phyloP scores from a whole-genome alignment of 1,140 invertebrate genomes.

The Cyclargus thomasi region DNA sequence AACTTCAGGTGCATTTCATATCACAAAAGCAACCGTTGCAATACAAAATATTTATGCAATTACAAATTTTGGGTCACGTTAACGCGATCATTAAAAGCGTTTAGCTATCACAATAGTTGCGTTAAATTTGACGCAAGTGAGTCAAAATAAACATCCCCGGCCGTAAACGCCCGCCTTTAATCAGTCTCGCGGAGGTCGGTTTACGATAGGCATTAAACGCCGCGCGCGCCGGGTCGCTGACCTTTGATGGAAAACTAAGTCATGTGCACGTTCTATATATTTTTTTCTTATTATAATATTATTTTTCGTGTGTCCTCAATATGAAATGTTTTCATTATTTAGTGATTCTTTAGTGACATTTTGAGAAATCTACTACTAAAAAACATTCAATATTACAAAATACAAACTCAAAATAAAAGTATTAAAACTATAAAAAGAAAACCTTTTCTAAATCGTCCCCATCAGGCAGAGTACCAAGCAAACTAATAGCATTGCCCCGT shows the following conservation, averaged over 20 bases:
- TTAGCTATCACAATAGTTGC: conserved; percentile 22
- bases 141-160: conserved; percentile 48
- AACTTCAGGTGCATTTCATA: neutral
- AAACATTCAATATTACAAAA: no score
- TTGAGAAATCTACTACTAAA: no score
- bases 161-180: conserved; percentile 52
- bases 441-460: no score
- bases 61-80: conserved; percentile 14
- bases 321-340: neutral
- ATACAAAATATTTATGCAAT: neutral
- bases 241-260: conserved; percentile 44
- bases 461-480: no score
- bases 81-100: conserved; percentile 27
- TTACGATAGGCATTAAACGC: conserved; percentile 59
- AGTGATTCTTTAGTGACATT: no score
- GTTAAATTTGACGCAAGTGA: conserved; percentile 51
- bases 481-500: no score
- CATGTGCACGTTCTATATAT: conserved; percentile 17
- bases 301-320: neutral
- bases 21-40: neutral
- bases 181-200: conserved; percentile 51
- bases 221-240: conserved; percentile 43
- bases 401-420: no score
- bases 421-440: no score
- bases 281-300: neutral